These are phyloP conservation scores for Drosophila subpulchrella DNA, from an alignment of 1,140 invertebrate species.

Conservation along the genomic window DNA sequence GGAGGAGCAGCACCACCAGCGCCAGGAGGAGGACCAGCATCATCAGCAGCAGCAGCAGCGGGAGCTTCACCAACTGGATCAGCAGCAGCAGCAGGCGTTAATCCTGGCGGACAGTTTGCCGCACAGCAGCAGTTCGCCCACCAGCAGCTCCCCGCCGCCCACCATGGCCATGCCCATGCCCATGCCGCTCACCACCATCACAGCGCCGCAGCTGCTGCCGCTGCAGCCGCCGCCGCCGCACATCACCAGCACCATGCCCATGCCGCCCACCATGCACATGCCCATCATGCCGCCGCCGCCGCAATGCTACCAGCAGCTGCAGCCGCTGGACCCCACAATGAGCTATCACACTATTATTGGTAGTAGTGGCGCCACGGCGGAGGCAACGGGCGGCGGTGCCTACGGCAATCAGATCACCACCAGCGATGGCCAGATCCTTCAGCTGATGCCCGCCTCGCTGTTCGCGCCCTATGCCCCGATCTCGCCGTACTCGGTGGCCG, in stretches of 20 bases:
- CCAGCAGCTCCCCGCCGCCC: constrained; percentile 68
- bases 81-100: constrained; percentile 41
- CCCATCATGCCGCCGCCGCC: constrained; percentile 80
- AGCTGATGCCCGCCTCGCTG: constrained; percentile 63
- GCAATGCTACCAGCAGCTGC: constrained; percentile 83
- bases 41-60: constrained; percentile 49
- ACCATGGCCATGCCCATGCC: constrained; percentile 58
- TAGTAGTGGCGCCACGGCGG: constrained; percentile 65
- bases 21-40: constrained; percentile 23
- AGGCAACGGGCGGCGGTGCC: neutral
- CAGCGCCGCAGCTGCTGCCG: constrained; percentile 59
- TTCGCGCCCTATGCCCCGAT: constrained; percentile 60
- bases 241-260: constrained; percentile 74
- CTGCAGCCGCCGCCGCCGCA: constrained; percentile 83
- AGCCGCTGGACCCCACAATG: constrained; percentile 82
- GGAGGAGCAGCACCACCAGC: constrained; percentile 27
- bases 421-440: constrained; percentile 68
- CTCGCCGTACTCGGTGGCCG: constrained; percentile 66
- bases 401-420: constrained; percentile 37
- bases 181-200: constrained; percentile 53
- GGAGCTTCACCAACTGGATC: constrained; percentile 47
- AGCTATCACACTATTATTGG: constrained; percentile 85
- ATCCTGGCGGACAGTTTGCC: constrained; percentile 58
- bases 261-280: constrained; percentile 62
- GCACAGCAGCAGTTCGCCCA: constrained; percentile 66